A percentile compares a stretch with the other conserved stretches of the same genome.
Evolutionary conservation across 2,888 invertebrate genomes (phyloP).

Genomic region (Luperina testacea): DNA sequence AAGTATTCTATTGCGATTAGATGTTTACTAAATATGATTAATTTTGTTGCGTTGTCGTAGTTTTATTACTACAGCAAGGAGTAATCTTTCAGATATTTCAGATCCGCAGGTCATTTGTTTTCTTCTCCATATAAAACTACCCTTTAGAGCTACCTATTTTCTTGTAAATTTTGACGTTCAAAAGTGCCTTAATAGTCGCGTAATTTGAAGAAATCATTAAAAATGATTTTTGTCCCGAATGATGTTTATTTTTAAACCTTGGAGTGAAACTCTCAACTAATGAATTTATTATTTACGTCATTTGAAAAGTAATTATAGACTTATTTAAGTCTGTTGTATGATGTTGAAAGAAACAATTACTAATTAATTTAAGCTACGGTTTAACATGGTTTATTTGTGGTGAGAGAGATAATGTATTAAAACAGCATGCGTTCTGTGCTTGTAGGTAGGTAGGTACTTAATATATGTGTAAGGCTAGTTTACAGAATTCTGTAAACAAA

Average conservation of each 20-base stretch:
- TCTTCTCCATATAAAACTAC: too few relatives aligned
- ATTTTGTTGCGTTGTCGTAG: not conserved
- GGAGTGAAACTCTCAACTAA: not conserved
- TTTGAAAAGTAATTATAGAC: too few relatives aligned
- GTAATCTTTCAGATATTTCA: not conserved
- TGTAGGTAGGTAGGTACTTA: not conserved
- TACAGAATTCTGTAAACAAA: slow-evolving; percentile 22
- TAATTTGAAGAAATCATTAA: slow-evolving; percentile 2
- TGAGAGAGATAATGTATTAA: slow-evolving; percentile 22
- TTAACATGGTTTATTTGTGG: slow-evolving; percentile 18
- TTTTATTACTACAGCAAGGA: not conserved
- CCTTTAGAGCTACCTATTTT: too few relatives aligned
- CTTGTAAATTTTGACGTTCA: too few relatives aligned
- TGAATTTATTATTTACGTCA: slow-evolving; percentile 2
- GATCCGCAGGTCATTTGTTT: not conserved
- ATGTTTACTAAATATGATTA: slow-evolving; percentile 39
- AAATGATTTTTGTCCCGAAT: not conserved
- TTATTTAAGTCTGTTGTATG: not conserved
- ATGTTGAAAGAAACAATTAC: not conserved
- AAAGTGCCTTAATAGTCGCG: not conserved
- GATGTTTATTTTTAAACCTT: slow-evolving; percentile 2
- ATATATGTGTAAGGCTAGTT: not conserved
- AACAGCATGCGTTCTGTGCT: slow-evolving; percentile 22
- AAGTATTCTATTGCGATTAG: slow-evolving; percentile 25
- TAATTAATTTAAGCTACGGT: slow-evolving; percentile 12